Conservation (phyloP, 2,888 invertebrate species). For the Spisula subtruncata region DNA sequence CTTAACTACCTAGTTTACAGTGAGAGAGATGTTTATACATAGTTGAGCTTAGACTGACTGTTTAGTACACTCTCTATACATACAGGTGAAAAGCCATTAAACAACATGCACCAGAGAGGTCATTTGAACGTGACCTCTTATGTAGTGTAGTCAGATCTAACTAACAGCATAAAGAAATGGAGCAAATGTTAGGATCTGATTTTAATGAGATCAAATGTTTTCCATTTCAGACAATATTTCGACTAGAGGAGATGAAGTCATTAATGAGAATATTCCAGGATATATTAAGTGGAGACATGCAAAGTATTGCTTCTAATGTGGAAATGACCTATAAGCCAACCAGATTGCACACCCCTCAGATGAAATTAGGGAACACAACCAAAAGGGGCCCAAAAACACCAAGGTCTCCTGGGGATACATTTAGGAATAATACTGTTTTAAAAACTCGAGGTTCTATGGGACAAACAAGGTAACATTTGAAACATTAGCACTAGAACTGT, state of each 20-base stretch:
- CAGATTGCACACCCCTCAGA: slow-evolving; percentile 55
- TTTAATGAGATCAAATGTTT: not conserved
- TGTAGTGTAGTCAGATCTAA: too few species aligned
- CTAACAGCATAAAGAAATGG: too few species aligned
- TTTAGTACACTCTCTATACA: too few species aligned
- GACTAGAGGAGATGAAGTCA: slow-evolving; percentile 80
- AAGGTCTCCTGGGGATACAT: slow-evolving; percentile 4
- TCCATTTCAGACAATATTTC: slow-evolving; percentile 77
- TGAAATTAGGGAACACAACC: slow-evolving; percentile 41
- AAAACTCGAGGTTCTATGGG: slow-evolving; percentile 7
- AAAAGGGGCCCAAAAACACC: slow-evolving; percentile 15
- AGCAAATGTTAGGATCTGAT: too few species aligned
- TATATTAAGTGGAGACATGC: slow-evolving; percentile 79
- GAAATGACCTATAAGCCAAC: slow-evolving; percentile 48
- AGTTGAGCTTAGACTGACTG: too few species aligned
- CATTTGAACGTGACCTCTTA: too few species aligned
- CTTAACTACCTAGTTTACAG: too few species aligned
- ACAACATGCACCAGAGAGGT: too few species aligned
- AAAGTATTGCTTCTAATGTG: slow-evolving; percentile 75
- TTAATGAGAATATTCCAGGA: slow-evolving; percentile 79
- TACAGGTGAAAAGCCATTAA: too few species aligned
- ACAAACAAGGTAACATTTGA: not conserved
- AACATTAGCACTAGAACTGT: not conserved
- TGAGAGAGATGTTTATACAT: too few species aligned
- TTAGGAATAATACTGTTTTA: not conserved